Base-by-base conservation (phyloP, 2,797 vertebrate genomes). In the Acropternis orthonyx region DNA sequence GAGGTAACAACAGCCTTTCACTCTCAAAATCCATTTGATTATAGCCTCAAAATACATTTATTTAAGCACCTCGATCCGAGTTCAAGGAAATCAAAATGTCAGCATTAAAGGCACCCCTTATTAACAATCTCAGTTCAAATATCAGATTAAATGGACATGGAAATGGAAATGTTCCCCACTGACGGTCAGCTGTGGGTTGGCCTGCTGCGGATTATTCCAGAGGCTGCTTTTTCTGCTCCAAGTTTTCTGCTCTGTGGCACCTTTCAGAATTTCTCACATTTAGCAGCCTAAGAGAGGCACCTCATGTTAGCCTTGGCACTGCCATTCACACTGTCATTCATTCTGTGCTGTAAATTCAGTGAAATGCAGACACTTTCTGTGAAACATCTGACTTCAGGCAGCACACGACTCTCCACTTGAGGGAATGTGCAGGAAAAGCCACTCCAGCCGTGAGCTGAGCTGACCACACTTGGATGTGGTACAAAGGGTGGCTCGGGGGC, bases 41-140 rank as follows among this genome's bases (percentile, higher is more conserved):
- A 74, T 71, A 58, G 52, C 76, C 44, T 90, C 41, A 34, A 59
- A 92, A 59, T 14, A 52, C 19, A 77, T 17, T 27, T 26, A 24
- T 89, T 91, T 51, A 71, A 88, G 65, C 76, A 39, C 76, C 32
- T 71, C 32, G 2, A 37, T 30, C 76, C 0, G 3, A 78, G 39
- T 81, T 84, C 62, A n/a, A 78, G 56, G 93, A 88, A 95, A 93
- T 43, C 34, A 59, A 94, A 95, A 92, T 68, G 90, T 43, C 93
- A 92, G 56, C 26, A 34, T 26, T 56, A 67, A 77, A 36, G 37
- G 49, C 46, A 55, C 20, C 46, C 58, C 48, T 78, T n/a, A 62
- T 46, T 75, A 81, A 37, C 79, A 81, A 44, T 9, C 56, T 36
- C 36, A 52, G 73, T 28, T 68, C 77, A 92, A 93, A 87, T 26